A percentile compares a stretch with the other conserved stretches of the same genome.
Conservation (phyloP, 2,113 vertebrate species). For the Dasypus novemcinctus region DNA sequence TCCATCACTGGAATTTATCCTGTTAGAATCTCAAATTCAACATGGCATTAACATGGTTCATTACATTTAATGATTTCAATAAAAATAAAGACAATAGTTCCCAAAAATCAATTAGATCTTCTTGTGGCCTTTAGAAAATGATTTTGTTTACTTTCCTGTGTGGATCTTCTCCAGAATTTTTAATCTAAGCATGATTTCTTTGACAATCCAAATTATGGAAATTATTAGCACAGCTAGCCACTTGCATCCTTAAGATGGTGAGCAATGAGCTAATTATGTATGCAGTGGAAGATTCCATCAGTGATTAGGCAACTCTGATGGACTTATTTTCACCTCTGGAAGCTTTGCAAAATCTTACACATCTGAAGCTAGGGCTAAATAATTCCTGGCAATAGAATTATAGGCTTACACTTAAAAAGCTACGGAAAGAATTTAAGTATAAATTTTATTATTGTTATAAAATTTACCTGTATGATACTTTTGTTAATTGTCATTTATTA, state of each 20-base stretch:
- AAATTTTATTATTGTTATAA: neutral
- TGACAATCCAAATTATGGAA: conserved; percentile 27
- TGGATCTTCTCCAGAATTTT: conserved; percentile 18
- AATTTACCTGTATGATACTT: neutral
- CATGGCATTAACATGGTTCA: neutral
- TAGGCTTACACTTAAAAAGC: neutral
- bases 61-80: conserved; percentile 28
- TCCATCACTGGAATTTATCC: neutral
- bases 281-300: accelerated
- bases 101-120: neutral
- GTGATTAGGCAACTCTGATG: neutral
- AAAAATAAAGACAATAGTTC: neutral
- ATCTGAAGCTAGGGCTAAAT: neutral
- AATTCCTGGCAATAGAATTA: neutral
- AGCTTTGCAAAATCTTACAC: neutral
- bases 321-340: neutral
- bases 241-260: neutral
- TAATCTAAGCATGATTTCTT: conserved; percentile 41
- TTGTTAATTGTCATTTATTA: neutral
- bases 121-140: neutral
- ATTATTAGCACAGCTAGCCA: conserved; percentile 4
- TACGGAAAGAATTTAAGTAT: neutral
- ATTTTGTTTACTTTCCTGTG: neutral
- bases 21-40: neutral
- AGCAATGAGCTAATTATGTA: neutral